These are phyloP conservation scores for Drosophila quadrilineata DNA, from an alignment of 1,140 invertebrate genomes.

Conservation along the genomic window DNA sequence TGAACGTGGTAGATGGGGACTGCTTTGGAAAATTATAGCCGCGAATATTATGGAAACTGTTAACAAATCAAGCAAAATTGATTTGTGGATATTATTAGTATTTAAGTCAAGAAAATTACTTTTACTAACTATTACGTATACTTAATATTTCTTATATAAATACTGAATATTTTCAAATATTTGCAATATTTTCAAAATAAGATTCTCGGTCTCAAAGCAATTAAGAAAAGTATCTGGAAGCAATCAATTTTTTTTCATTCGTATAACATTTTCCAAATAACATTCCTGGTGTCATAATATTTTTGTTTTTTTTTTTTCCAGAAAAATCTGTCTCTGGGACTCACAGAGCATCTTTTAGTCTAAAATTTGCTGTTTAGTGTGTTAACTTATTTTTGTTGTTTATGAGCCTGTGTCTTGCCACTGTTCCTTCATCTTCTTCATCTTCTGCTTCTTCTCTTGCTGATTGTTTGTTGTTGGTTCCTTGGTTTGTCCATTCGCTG, in stretches of 20 bases:
- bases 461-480: constrained; percentile 18
- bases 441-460: constrained; percentile 30
- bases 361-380: neutral
- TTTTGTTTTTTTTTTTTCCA: neutral
- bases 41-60: no score
- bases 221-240: no score
- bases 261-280: neutral
- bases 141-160: no score
- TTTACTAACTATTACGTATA: no score
- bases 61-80: neutral
- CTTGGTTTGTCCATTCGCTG: constrained; percentile 43
- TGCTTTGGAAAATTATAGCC: no score
- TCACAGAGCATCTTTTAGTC: neutral
- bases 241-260: no score
- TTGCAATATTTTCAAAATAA: no score
- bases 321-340: neutral
- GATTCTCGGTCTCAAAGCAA: no score
- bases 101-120: neutral
- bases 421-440: constrained; percentile 40
- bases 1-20: no score
- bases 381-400: constrained; percentile 45
- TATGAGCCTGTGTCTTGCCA: constrained; percentile 36
- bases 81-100: neutral
- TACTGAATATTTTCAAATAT: no score
- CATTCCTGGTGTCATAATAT: neutral